A percentile compares a stretch with the other conserved stretches of the same genome.
Evolutionary conservation across 1,140 invertebrate species (phyloP).

Genomic region (Pogonomyrmex californicus): DNA sequence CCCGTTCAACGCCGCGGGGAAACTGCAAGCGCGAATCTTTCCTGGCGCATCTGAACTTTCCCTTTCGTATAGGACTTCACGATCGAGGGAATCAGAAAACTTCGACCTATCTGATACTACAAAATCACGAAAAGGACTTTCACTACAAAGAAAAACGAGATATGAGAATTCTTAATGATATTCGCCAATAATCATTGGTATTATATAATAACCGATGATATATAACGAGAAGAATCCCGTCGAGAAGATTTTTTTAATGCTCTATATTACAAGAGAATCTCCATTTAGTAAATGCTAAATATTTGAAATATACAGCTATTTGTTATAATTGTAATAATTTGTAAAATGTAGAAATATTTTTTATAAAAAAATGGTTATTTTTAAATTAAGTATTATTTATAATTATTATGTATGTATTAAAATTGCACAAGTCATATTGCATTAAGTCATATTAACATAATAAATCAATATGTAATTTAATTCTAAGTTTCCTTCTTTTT

Average conservation of each 20-base stretch:
- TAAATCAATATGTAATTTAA: background rate
- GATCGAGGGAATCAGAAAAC: constrained; percentile 33
- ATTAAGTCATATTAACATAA: constrained; percentile 2
- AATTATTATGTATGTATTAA: background rate
- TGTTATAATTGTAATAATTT: background rate
- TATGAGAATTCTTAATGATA: constrained; percentile 14
- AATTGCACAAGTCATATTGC: background rate
- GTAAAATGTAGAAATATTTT: background rate
- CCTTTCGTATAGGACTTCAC: constrained; percentile 15
- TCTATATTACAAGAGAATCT: constrained; percentile 52
- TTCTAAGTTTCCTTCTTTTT: background rate
- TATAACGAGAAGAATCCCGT: constrained; percentile 56
- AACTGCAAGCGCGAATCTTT: constrained; percentile 44
- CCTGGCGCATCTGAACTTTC: constrained; percentile 51
- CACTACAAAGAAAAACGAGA: constrained; percentile 63
- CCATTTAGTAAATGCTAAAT: background rate
- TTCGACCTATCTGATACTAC: background rate
- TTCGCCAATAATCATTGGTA: constrained; percentile 68
- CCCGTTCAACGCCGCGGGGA: constrained; percentile 25
- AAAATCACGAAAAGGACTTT: constrained; percentile 48
- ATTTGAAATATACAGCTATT: background rate
- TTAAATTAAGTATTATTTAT: background rate
- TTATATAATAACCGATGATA: constrained; percentile 53
- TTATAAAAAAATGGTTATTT: background rate
- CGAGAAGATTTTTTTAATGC: constrained; percentile 69